These are phyloP conservation scores for Pherbina coryleti DNA, from an alignment of 2,888 invertebrate species.

Conservation along the genomic window DNA sequence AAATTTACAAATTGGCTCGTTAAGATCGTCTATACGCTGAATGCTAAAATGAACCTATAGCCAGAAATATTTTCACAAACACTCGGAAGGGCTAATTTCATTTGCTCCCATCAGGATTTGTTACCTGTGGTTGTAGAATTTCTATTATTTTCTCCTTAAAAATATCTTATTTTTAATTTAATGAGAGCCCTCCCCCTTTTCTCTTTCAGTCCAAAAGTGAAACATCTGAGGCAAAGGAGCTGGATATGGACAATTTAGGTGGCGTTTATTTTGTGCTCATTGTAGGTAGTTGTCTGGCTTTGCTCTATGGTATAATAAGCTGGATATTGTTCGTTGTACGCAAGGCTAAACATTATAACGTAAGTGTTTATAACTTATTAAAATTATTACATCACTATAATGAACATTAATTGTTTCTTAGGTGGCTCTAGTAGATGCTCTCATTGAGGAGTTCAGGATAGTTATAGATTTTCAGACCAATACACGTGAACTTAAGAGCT, in stretches of 20 bases:
- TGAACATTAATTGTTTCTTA: slow-evolving; percentile 60
- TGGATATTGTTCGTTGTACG: slow-evolving; percentile 62
- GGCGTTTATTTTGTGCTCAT: slow-evolving; percentile 76
- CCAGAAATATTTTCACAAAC: no score
- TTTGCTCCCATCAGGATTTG: no score
- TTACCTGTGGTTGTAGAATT: no score
- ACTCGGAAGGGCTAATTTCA: no score
- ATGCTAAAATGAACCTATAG: no score
- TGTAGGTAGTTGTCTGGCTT: slow-evolving; percentile 68
- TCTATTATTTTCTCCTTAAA: no score
- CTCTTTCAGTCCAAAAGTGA: slow-evolving; percentile 57
- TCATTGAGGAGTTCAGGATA: slow-evolving; percentile 80
- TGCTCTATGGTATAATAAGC: slow-evolving; percentile 62
- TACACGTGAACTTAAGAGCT: slow-evolving; percentile 76
- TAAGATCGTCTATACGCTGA: no score
- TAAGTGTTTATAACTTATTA: slow-evolving; percentile 46
- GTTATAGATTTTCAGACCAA: slow-evolving; percentile 79
- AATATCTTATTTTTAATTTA: not conserved
- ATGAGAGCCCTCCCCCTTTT: not conserved
- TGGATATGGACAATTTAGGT: slow-evolving; percentile 76
- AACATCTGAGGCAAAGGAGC: slow-evolving; percentile 65
- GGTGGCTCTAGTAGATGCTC: slow-evolving; percentile 76
- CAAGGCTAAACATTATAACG: slow-evolving; percentile 62
- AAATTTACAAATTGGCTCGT: no score
- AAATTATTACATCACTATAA: not conserved